Base-by-base conservation (phyloP, 92 coral and sea anemone species). In the Plumapathes pennacea region DNA sequence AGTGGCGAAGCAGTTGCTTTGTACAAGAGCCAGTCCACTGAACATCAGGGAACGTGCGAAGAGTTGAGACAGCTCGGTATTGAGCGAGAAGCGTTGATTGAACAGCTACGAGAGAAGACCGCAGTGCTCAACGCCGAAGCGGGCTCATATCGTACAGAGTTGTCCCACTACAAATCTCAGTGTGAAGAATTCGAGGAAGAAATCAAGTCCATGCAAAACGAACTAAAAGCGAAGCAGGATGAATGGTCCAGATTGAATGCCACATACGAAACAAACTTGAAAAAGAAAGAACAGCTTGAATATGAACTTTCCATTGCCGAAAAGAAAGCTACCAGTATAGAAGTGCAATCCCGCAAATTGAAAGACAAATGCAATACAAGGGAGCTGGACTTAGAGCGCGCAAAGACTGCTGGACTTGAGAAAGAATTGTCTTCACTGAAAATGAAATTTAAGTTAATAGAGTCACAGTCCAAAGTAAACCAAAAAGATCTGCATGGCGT, bases 281-380 rank as follows among this genome's bases (percentile, higher is more conserved):
- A 82, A 57, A 76, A 68, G 14, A 89, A 89, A 41, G 81, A 85
- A 19, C 80, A 89, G 60, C 74, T 89, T 22, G 97, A 84, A 47
- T 33, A 56, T 10, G 88, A 88, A 0, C 66, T 66, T 20, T 63
- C 52, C 13, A 69, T 46, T 26, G 62, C 77, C 4, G 69, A 67
- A 32, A 68, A 69, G 47, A 81, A 71, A 38, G 23, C 75, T 25
- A 32, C 43, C 37, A 59, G 39, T 45, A 75, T 73, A 12, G 88
- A 79, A 36, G 41, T 75, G 13, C 54, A 60, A 26, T 25, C 49
- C 10, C 75, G 80, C 21, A 82, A 81, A 46, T 65, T 45, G 21
- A 44, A 38, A 9, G 89, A 52, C n/a, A 61, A 66, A 38, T 70
- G 49, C 12, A 25, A 62, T n/a, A 26, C 69, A 23, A 69, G 62